These are phyloP conservation scores for Aleiodes testaceus DNA, from an alignment of 2,888 invertebrate genomes.

Conservation along the genomic window DNA sequence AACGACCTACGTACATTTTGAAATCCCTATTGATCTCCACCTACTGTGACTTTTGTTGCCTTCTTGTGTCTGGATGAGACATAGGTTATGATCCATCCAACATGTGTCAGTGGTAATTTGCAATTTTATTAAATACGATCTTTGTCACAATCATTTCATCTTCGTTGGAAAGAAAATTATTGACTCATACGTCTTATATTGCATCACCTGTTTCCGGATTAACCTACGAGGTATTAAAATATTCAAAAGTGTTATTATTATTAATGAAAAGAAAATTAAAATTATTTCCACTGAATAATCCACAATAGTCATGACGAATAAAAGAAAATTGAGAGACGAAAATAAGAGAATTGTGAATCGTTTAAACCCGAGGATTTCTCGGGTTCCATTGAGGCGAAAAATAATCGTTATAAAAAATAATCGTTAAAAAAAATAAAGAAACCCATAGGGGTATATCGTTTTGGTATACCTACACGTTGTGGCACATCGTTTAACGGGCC, in stretches of 20 bases:
- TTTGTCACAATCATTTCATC: too few relatives aligned
- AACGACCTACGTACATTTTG: constrained; percentile 29
- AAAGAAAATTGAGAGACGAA: too few relatives aligned
- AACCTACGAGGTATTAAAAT: neutral
- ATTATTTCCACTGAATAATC: too few relatives aligned
- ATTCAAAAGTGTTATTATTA: neutral
- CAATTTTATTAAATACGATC: neutral
- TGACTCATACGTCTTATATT: neutral
- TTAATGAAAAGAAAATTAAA: neutral
- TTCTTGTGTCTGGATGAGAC: constrained; percentile 3
- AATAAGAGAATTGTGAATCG: too few relatives aligned
- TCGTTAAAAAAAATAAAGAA: constrained; percentile 10
- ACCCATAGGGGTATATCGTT: constrained; percentile 12
- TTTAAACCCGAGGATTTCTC: too few relatives aligned
- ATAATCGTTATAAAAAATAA: constrained; percentile 31
- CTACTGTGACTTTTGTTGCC: constrained; percentile 22
- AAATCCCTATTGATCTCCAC: constrained; percentile 38
- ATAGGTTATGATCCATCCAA: constrained; percentile 17
- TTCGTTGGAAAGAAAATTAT: neutral
- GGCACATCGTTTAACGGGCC: constrained; percentile 35
- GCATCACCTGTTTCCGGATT: neutral
- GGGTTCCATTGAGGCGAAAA: constrained; percentile 16
- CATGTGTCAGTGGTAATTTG: constrained; percentile 13
- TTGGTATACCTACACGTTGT: neutral
- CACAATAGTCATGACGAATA: too few relatives aligned